Base-by-base conservation (phyloP, 2,888 invertebrate species). In the Kryphioiulus occultus region DNA sequence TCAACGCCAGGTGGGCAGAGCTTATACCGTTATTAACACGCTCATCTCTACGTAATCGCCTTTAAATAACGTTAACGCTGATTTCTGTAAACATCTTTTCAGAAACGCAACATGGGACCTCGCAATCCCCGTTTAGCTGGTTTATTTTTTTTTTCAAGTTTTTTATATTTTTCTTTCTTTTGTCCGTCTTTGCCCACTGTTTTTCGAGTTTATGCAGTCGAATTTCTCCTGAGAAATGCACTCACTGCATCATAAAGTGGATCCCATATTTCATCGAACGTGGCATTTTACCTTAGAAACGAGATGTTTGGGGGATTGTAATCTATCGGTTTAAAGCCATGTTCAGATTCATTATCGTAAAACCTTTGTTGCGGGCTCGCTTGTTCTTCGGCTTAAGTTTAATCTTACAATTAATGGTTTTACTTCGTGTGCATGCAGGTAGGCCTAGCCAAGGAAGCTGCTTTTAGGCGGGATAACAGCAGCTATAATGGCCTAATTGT, bases 401-500 rank as follows among this genome's bases (percentile, higher is more conserved):
- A 86, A 86, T 86, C 86, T 86, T 68, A 86, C 47, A 86, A 86
- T 86, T 86, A 86, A 86, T 86, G 86, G 53, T 86, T 39, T 53
- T 86, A 42, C 53, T 26, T 9, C 68, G 44, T 22, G 7, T 7
- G 22, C 85, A 85, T 47, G 47, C 59, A 68, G 59, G 59, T 68
- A 68, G 59, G 22, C 59, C 59, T 68, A 68, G 1, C 47, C 12
- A 26, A 26, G 22, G 22, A 68, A 68, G 59, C 19, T 22, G 59
- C 59, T 68, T 68, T 68, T 68, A 22, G 22, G 53, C 19, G 53
- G 53, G 53, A 53, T 53, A 53, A 53, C 59, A 26, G 59, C 59
- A 19, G n/a, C 53, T 68, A 68, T 68, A 68, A 68, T 26, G 59
- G 59, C 59, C 59, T 68, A 68, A 68, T 68, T 68, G 59, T 26